phyloP scores from a whole-genome alignment of 2,888 invertebrate species.

The Athripsodes cinereus region DNA sequence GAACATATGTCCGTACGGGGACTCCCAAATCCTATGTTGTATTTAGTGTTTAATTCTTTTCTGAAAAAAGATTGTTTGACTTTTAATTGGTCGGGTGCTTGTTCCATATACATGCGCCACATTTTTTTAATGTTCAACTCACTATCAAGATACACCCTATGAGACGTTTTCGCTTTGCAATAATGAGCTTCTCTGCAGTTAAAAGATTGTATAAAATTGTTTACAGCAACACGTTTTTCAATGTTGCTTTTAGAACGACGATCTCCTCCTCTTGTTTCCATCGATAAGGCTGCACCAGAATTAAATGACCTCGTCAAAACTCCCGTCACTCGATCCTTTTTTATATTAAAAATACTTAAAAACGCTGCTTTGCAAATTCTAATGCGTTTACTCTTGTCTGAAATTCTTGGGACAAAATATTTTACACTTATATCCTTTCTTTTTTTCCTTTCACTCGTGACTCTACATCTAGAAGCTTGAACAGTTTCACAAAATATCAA shows the following conservation, averaged over 20 bases:
- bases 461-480: background rate
- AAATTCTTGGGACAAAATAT: background rate
- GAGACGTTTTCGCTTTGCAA: conserved; percentile 11
- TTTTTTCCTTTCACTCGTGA: background rate
- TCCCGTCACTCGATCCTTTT: background rate
- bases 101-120: too few relatives aligned
- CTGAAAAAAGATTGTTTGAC: conserved; percentile 11
- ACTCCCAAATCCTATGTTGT: conserved; percentile 17
- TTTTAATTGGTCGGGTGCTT: background rate
- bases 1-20: background rate
- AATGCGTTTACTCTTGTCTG: background rate
- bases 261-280: background rate
- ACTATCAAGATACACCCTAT: conserved; percentile 20
- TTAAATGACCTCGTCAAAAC: background rate
- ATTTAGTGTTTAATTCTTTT: conserved; percentile 21
- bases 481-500: background rate
- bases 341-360: background rate
- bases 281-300: background rate
- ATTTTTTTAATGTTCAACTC: conserved; percentile 25
- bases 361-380: background rate
- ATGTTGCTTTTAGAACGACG: background rate
- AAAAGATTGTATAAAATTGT: background rate
- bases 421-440: background rate
- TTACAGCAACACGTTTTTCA: background rate
- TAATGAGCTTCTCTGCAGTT: conserved; percentile 23